phyloP scores from a whole-genome alignment of 2,888 invertebrate species.

The Seira musarum region DNA sequence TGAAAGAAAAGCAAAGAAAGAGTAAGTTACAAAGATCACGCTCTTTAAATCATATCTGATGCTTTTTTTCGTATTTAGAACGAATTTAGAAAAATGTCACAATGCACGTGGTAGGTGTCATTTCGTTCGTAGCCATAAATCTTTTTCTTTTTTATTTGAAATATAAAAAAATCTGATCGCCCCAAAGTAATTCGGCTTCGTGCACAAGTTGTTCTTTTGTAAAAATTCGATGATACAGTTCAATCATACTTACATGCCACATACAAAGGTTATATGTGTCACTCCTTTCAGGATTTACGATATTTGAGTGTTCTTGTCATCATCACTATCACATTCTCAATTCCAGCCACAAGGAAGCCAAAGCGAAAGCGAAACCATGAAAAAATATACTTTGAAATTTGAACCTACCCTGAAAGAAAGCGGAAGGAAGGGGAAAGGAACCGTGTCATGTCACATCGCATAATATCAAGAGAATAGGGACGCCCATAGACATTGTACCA shows the following conservation, averaged over 20 bases:
- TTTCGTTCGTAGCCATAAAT: background rate
- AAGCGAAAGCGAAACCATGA: background rate
- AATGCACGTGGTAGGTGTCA: background rate
- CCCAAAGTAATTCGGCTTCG: too few relatives aligned
- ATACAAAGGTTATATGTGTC: background rate
- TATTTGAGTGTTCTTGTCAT: background rate
- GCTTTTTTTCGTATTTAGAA: too few relatives aligned
- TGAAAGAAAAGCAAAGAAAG: too few relatives aligned
- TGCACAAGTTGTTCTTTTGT: too few relatives aligned
- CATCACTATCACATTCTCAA: background rate
- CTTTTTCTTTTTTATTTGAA: background rate
- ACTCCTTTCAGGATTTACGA: background rate
- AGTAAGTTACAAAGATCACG: too few relatives aligned
- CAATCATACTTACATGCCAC: too few relatives aligned
- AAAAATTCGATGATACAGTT: too few relatives aligned
- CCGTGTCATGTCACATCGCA: background rate
- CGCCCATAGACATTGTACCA: background rate
- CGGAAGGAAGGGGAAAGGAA: background rate
- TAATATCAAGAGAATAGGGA: background rate
- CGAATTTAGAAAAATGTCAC: background rate
- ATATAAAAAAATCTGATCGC: too few relatives aligned
- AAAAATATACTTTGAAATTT: background rate
- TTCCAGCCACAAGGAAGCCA: too few relatives aligned
- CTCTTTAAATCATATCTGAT: too few relatives aligned
- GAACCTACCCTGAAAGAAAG: background rate